A percentile compares a stretch with the other conserved stretches of the same genome.
Evolutionary conservation across 2,113 vertebrate species (phyloP).

Genomic region (Daboia siamensis): DNA sequence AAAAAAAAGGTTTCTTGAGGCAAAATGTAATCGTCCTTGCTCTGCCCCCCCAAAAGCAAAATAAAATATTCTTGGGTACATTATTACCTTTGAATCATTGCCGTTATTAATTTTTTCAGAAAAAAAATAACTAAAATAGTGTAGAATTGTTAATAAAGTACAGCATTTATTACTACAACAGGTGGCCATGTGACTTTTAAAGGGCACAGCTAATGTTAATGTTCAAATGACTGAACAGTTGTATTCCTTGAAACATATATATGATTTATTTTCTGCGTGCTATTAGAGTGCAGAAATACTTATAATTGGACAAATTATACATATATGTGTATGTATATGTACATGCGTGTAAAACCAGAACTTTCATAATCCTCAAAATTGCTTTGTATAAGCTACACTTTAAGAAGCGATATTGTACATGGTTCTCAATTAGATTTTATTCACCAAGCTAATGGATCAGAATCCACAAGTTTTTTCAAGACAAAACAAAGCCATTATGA

Average conservation of each 20-base stretch:
- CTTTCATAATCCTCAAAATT: not conserved
- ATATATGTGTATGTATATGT: not conserved
- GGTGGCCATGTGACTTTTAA: not conserved
- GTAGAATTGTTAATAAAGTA: not conserved
- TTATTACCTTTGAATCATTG: not conserved
- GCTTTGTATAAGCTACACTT: not conserved
- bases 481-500: not conserved
- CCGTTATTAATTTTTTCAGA: not conserved
- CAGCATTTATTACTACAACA: not conserved
- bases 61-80: not conserved
- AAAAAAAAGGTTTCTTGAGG: not conserved
- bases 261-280: not conserved
- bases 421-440: not conserved
- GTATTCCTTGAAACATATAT: not conserved
- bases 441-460: not conserved
- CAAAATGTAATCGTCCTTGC: not conserved
- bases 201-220: not conserved
- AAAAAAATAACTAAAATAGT: not conserved
- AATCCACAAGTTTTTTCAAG: not conserved
- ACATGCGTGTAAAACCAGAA: not conserved
- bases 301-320: not conserved
- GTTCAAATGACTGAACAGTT: not conserved
- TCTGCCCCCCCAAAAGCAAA: not conserved
- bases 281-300: not conserved
- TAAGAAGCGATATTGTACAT: not conserved